A percentile compares a stretch with the other conserved stretches of the same genome.
Evolutionary conservation across 2,113 vertebrate species (phyloP).

Genomic region (Sebastes schlegelii): DNA sequence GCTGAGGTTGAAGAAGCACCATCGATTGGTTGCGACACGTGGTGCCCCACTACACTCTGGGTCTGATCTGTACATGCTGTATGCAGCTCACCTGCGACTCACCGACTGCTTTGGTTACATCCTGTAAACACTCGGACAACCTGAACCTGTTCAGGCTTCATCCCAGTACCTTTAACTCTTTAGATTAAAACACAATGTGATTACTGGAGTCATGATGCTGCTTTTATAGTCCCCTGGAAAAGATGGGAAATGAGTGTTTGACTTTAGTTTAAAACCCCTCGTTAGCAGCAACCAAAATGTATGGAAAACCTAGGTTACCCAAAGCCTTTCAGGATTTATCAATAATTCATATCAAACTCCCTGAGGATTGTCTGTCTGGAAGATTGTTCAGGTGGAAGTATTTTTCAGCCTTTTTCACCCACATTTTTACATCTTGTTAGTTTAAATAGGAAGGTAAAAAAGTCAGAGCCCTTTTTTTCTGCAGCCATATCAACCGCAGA

Average conservation of each 20-base stretch:
- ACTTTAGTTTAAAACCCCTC: not conserved
- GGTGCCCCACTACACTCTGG: conserved; percentile 7
- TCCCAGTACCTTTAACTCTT: not conserved
- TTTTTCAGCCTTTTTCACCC: not conserved
- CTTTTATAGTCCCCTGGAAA: conserved; percentile 2
- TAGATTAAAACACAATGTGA: not conserved
- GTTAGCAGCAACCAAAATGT: conserved; percentile 50
- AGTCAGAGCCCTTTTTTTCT: not conserved
- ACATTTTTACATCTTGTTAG: not conserved
- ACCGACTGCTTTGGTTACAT: not conserved
- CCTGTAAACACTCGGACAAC: not conserved
- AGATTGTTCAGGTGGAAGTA: not conserved
- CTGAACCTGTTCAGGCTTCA: not conserved
- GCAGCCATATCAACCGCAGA: not conserved
- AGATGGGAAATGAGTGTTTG: not conserved
- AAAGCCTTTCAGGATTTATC: conserved; percentile 12
- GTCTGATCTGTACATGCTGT: conserved; percentile 69
- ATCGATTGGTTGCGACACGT: conserved; percentile 14
- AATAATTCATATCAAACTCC: not conserved
- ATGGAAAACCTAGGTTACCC: not conserved
- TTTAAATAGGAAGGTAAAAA: conserved; percentile 2
- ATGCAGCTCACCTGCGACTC: conserved; percentile 69
- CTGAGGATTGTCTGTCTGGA: not conserved
- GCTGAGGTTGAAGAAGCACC: conserved; percentile 16
- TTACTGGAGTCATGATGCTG: conserved; percentile 2